Base-by-base conservation (phyloP, 2,113 vertebrate species). In the Budorcas taxicolor region DNA sequence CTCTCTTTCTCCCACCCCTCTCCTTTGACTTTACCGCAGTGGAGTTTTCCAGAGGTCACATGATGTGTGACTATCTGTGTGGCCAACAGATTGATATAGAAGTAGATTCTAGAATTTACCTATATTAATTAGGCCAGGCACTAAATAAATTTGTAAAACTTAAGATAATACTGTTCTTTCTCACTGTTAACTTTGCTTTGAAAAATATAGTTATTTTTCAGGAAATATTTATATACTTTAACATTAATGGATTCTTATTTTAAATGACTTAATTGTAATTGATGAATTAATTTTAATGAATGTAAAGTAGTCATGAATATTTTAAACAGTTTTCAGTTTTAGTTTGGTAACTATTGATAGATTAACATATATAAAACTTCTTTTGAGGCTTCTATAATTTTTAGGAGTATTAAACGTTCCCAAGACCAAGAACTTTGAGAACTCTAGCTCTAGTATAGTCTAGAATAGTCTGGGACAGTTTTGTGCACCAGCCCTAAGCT, bases 261-360 rank as follows among this genome's bases (percentile, higher is more conserved):
- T 80, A 74, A 57, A 64, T 36, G 33, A 55, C 33, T 82, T 82
- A n/a, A 52, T 52, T 82, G 52, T 52, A 82, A 82, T 53, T 83
- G 19, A 52, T 10, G 43, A 52, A 83, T 83, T 83, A 53, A 53
- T 53, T 83, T 83, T 27, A 55, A 36, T 83, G 50, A 83, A 36
- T 83, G 33, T 83, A 36, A 90, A 67, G 19, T 83, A 71, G 33
- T 57, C 47, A 52, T 87, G 58, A 23, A 62, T 89, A 89, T 87
- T 84, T 92, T 80, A 96, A 87, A 87, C 8, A 67, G 31, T 91
- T 91, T 17, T 96, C 29, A 83, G 10, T 87, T 96, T 97, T 90
- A 88, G 25, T 90, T 74, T 94, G 29, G 29, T 52, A 94, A 90
- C 60, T 92, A 78, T 47, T 85, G 11, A 89, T 81, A 82, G 40